phyloP scores from a whole-genome alignment of 2,797 vertebrate genomes.

The Acrossocheilus fasciatus region DNA sequence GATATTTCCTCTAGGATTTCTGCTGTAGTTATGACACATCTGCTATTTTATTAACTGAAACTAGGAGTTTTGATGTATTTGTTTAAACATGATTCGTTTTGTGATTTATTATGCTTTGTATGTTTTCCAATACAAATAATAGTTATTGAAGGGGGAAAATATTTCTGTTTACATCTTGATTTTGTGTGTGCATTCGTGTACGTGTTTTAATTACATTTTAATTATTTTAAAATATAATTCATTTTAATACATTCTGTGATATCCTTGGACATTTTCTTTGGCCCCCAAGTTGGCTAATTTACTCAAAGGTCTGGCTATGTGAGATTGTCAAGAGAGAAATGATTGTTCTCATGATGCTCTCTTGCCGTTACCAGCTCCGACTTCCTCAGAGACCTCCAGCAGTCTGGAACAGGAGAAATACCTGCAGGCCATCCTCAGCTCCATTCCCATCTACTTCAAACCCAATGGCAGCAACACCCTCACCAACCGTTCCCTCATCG shows the following conservation, averaged over 20 bases:
- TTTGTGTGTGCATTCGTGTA: neutral
- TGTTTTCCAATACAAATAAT: neutral
- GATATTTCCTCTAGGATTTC: neutral
- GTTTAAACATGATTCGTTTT: neutral
- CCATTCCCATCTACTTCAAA: slow-evolving; percentile 92
- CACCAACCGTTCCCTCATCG: slow-evolving; percentile 87
- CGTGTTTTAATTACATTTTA: neutral
- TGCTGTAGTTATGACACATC: neutral
- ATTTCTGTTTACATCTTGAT: neutral
- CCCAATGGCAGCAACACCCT: slow-evolving; percentile 87
- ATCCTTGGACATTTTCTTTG: neutral
- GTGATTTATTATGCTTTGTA: neutral
- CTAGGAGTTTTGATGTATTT: neutral
- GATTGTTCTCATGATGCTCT: neutral
- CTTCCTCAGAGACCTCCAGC: slow-evolving; percentile 93
- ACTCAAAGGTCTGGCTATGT: neutral
- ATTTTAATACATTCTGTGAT: neutral
- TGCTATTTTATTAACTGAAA: neutral
- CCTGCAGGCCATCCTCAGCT: slow-evolving; percentile 92
- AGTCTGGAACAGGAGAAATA: slow-evolving; percentile 99
- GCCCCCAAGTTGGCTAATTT: neutral
- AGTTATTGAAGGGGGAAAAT: neutral
- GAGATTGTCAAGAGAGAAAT: neutral
- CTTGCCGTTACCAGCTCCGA: slow-evolving; percentile 54
- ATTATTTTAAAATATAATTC: too few relatives aligned